A percentile compares a stretch with the other conserved stretches of the same genome.
Evolutionary conservation across 2,797 vertebrate genomes (phyloP).

Genomic region (Meda fulgida): DNA sequence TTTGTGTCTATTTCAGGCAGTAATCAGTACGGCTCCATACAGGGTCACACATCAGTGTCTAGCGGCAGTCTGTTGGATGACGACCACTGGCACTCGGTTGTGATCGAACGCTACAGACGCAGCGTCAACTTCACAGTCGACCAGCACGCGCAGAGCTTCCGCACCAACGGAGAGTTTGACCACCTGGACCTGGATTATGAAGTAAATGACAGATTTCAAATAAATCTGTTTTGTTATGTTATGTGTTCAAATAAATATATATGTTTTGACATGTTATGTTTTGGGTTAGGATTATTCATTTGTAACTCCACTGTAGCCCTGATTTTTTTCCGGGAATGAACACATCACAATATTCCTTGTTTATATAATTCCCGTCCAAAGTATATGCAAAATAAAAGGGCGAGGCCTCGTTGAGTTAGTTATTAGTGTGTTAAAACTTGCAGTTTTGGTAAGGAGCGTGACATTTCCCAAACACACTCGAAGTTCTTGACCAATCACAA

Average conservation of each 20-base stretch:
- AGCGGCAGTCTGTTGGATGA: conserved; percentile 94
- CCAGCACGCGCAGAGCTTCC: conserved; percentile 88
- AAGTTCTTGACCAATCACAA: background rate
- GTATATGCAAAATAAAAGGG: background rate
- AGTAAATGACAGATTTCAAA: conserved; percentile 71
- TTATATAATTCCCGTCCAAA: background rate
- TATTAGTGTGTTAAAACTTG: background rate
- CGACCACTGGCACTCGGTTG: conserved; percentile 94
- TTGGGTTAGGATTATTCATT: background rate
- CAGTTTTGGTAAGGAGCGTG: background rate
- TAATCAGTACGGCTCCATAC: conserved; percentile 93
- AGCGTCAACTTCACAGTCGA: conserved; percentile 95
- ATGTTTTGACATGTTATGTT: background rate
- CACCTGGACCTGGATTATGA: conserved; percentile 95
- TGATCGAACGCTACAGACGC: conserved; percentile 88
- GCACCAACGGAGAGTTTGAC: conserved; percentile 96
- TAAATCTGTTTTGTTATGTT: background rate
- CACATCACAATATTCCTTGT: background rate
- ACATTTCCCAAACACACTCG: background rate
- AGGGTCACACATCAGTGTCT: conserved; percentile 89
- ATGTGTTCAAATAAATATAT: background rate
- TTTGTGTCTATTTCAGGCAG: conserved; percentile 80
- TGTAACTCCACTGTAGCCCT: background rate
- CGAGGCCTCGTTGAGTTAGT: background rate
- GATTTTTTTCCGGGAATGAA: background rate